phyloP scores from a whole-genome alignment of 2,113 vertebrate species.

The Rhabdomys dilectus region DNA sequence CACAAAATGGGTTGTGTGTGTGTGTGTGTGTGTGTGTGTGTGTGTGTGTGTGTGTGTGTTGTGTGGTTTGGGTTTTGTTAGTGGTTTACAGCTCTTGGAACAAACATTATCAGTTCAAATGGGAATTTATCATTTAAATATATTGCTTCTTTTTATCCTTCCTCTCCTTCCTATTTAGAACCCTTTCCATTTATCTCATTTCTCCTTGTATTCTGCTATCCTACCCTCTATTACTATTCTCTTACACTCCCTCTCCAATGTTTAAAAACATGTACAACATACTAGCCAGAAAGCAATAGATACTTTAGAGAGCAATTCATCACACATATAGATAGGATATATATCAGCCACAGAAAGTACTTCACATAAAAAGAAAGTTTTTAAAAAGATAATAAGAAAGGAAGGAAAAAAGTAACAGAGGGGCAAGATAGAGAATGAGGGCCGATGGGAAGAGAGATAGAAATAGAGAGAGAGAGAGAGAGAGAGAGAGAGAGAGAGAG shows the following conservation, averaged over 20 bases:
- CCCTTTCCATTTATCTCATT: too few relatives aligned
- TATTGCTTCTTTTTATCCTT: neutral
- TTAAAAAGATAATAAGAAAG: neutral
- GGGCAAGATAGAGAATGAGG: too few relatives aligned
- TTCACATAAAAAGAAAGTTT: neutral
- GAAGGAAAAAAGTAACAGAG: neutral
- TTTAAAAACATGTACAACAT: neutral
- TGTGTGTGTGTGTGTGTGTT: too few relatives aligned
- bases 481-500: too few relatives aligned
- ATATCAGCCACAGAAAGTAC: conserved; percentile 18
- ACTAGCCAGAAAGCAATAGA: conserved; percentile 49
- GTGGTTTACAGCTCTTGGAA: too few relatives aligned
- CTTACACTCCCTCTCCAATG: neutral
- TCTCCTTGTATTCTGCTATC: neutral
- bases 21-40: too few relatives aligned
- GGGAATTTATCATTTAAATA: neutral
- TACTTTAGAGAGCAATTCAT: conserved; percentile 66
- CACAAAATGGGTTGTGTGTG: neutral
- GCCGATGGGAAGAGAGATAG: too few relatives aligned
- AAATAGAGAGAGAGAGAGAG: too few relatives aligned
- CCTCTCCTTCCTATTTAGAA: neutral
- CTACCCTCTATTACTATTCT: neutral
- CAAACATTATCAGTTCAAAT: neutral
- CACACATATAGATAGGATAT: neutral
- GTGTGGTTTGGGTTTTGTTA: neutral